Base-by-base conservation (phyloP, 1,140 invertebrate species). In the Danaus melanippus region DNA sequence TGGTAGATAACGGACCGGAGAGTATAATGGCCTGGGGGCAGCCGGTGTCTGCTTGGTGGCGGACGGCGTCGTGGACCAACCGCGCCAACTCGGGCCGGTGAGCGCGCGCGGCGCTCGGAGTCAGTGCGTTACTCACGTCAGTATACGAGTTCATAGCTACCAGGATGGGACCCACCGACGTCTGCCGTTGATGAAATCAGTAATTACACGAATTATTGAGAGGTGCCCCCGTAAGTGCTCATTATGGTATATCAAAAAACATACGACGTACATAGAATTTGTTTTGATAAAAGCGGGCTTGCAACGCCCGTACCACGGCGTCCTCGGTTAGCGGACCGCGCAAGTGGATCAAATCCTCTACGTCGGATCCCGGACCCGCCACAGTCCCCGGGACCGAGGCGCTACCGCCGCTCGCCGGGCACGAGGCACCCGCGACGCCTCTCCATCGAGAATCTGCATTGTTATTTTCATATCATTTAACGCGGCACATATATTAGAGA, bases 11-110 rank as follows among this genome's bases (percentile, higher is more conserved):
- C 9, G 42, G 52, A 78, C 78, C 78, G 15, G 79, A 84, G 8
- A 96, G 89, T 53, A 98, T 97, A 66, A 98, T 96, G 46, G 96
- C 95, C 87, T 98, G 97, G 11, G 96, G 96, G 86, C 97, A 97
- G 55, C 95, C 95, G 50, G 95, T 97, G 88, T 97, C 96, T 39
- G 93, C 93, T 87, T 97, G 96, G 82, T 97, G 96, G 63, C 96
- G 89, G 47, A 98, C 94, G 8, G 96, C 95, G 87, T 97, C 96
- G 80, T 95, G 93, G 32, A 98, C 95, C 10, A 97, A 93, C 76
- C 92, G 92, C 66, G 94, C 92, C 53, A 98, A 88, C 74, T 97
- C 94, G 1, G 91, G 90, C 90, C 91, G 69, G 92, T 87, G 80
- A 45, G 91, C 90, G 64, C 94, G 91, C 56, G 95, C 95, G 69